Evolutionary conservation across 2,113 vertebrate species (phyloP).

Genomic region (Leptobrachium ailaonicum): DNA sequence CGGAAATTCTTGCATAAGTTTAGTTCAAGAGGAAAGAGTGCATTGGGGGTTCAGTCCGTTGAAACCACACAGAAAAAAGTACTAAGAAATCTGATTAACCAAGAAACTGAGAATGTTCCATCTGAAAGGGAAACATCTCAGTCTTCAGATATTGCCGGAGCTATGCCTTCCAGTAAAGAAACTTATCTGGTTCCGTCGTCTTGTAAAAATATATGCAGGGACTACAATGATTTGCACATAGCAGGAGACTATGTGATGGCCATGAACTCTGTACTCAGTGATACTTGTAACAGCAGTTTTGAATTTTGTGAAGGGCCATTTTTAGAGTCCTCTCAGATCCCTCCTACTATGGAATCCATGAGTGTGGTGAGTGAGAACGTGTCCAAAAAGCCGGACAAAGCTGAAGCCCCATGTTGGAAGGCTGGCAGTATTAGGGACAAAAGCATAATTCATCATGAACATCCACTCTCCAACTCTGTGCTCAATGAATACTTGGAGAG

Average conservation of each 20-base stretch:
- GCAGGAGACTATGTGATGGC: constrained; percentile 90
- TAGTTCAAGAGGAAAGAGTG: constrained; percentile 56
- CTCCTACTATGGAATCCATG: constrained; percentile 72
- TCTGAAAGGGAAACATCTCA: constrained; percentile 63
- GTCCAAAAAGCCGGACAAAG: constrained; percentile 55
- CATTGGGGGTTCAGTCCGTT: constrained; percentile 60
- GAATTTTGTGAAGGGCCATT: constrained; percentile 74
- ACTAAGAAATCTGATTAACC: constrained; percentile 55
- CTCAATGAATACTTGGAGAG: constrained; percentile 91
- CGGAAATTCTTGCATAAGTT: constrained; percentile 62
- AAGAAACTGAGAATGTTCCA: constrained; percentile 41
- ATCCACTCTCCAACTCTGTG: constrained; percentile 86
- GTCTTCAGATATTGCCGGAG: constrained; percentile 63
- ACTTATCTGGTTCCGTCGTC: constrained; percentile 87
- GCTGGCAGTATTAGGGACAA: constrained; percentile 74
- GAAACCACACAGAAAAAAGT: constrained; percentile 55
- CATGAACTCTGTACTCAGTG: constrained; percentile 68
- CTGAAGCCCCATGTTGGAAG: constrained; percentile 77
- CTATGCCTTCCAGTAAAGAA: constrained; percentile 60
- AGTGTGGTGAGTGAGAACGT: constrained; percentile 43
- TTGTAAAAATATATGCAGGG: constrained; percentile 91
- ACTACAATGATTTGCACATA: constrained; percentile 93
- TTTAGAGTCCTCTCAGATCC: constrained; percentile 86
- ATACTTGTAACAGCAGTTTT: constrained; percentile 64
- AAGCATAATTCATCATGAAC: constrained; percentile 77